A percentile compares a stretch with the other conserved stretches of the same genome.
Conservation (phyloP, 2,888 invertebrate genomes). For the Notodonta ziczac region DNA sequence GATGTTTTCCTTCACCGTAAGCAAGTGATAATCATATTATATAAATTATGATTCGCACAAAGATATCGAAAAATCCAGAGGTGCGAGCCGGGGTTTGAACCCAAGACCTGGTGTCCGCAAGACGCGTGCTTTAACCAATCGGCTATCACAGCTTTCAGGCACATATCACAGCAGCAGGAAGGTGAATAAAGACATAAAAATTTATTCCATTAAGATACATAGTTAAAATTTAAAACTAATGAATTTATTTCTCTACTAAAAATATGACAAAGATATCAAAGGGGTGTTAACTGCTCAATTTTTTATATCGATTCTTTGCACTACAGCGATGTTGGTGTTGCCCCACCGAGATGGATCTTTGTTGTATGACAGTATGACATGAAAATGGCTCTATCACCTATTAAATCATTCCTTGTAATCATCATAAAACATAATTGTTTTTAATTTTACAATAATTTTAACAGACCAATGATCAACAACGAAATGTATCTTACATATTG, state of each 20-base stretch:
- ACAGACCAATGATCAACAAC: not conserved
- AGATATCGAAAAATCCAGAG: no score
- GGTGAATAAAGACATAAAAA: no score
- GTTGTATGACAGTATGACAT: conserved; percentile 31
- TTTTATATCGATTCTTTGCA: conserved; percentile 45
- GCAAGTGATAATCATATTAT: no score
- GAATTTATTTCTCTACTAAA: not conserved
- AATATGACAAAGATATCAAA: not conserved
- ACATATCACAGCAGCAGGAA: no score
- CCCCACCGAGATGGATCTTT: conserved; percentile 52
- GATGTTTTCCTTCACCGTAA: no score
- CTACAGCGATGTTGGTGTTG: conserved; percentile 42
- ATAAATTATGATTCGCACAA: no score
- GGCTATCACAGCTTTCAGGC: no score
- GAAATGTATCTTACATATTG: not conserved
- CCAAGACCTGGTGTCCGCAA: no score
- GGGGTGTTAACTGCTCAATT: conserved; percentile 36
- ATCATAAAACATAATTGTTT: conserved; percentile 7
- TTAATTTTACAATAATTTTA: not conserved
- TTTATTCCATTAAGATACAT: no score
- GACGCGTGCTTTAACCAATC: no score
- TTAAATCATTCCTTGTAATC: conserved; percentile 13
- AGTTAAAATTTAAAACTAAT: no score
- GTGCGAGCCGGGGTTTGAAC: no score
- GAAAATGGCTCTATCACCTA: conserved; percentile 41